Evolutionary conservation across 2,113 vertebrate species (phyloP).

Genomic region (Ophiodon elongatus): DNA sequence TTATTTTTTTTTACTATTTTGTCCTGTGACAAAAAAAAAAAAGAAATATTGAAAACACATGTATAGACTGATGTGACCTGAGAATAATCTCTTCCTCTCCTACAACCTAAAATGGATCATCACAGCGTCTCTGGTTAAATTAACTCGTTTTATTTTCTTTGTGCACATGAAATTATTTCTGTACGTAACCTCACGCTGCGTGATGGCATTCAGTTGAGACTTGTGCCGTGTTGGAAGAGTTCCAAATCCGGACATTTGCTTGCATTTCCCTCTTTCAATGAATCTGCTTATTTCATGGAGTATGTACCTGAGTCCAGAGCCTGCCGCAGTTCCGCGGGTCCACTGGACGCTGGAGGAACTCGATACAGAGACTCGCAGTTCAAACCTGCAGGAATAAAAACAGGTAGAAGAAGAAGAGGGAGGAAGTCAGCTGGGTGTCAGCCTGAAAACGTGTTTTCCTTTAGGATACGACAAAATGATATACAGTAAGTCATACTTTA

Average conservation of each 20-base stretch:
- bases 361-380: slow-evolving; percentile 44
- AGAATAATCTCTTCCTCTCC: too few relatives aligned
- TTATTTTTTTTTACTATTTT: too few relatives aligned
- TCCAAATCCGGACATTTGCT: not conserved
- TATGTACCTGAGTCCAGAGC: slow-evolving; percentile 52
- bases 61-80: not conserved
- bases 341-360: slow-evolving; percentile 23
- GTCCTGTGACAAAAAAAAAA: too few relatives aligned
- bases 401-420: not conserved
- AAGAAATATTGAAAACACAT: not conserved
- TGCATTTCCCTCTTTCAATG: not conserved
- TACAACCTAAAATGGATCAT: not conserved
- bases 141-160: not conserved
- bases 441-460: slow-evolving; percentile 1
- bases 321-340: slow-evolving; percentile 43
- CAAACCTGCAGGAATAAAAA: slow-evolving; percentile 32
- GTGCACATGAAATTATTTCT: not conserved
- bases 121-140: not conserved
- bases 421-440: not conserved
- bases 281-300: not conserved
- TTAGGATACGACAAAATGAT: not conserved
- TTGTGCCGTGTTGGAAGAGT: not conserved
- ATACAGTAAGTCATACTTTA: too few relatives aligned
- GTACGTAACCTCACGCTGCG: not conserved
- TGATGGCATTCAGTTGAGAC: not conserved